These are phyloP conservation scores for Etheostoma spectabile DNA, from an alignment of 2,113 vertebrate species.

Conservation along the genomic window DNA sequence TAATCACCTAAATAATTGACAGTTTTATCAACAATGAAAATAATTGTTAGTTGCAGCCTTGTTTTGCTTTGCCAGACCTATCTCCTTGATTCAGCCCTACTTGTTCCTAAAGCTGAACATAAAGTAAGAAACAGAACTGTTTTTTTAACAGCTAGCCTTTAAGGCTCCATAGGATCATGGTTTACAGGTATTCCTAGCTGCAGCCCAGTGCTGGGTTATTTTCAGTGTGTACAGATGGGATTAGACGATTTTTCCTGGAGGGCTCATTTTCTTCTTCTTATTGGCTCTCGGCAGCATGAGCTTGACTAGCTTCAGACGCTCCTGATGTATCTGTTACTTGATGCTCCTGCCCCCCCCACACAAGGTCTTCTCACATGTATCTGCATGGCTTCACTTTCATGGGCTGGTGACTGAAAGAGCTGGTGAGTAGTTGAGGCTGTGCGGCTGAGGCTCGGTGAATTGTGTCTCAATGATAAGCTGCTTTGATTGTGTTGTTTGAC, in stretches of 20 bases:
- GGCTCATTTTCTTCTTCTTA: slow-evolving; percentile 43
- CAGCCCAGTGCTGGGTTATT: slow-evolving; percentile 68
- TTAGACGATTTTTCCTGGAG: slow-evolving; percentile 68
- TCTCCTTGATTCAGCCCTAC: no score
- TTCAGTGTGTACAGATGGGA: slow-evolving; percentile 71
- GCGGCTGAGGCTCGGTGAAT: neutral
- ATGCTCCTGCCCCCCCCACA: neutral
- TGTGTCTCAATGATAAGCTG: neutral
- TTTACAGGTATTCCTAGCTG: slow-evolving; percentile 45
- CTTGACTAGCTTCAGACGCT: slow-evolving; percentile 30
- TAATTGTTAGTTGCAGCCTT: no score
- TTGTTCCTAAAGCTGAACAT: no score
- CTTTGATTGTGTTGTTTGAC: neutral
- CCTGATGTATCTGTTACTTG: slow-evolving; percentile 14
- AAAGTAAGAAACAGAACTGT: no score
- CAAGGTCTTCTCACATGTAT: slow-evolving; percentile 6
- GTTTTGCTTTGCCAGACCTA: no score
- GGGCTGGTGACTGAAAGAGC: slow-evolving; percentile 9
- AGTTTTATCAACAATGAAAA: no score
- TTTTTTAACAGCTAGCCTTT: slow-evolving; percentile 1
- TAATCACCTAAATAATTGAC: no score
- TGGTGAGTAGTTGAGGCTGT: slow-evolving; percentile 34
- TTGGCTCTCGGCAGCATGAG: slow-evolving; percentile 37
- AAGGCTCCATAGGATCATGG: slow-evolving; percentile 27
- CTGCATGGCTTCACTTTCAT: neutral